Evolutionary conservation across 1,140 invertebrate genomes (phyloP).

Genomic region (Portunus trituberculatus): DNA sequence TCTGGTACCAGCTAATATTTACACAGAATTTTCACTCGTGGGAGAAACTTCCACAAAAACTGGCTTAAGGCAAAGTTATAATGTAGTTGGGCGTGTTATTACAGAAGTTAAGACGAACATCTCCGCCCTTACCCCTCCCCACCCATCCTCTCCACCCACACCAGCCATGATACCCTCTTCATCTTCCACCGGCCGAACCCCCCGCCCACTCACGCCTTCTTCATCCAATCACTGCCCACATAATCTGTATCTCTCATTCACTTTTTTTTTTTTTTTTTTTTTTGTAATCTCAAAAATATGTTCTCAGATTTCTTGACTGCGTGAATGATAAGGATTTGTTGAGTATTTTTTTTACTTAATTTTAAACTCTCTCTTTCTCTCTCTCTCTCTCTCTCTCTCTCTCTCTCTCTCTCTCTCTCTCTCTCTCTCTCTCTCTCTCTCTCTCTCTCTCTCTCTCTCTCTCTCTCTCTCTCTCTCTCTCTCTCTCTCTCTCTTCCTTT

Average conservation of each 20-base stretch:
- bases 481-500: background rate
- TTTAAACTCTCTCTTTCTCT: background rate
- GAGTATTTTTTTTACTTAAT: no score
- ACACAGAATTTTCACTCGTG: background rate
- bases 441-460: background rate
- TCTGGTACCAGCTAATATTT: background rate
- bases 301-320: no score
- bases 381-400: constrained; percentile 9
- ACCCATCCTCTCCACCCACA: background rate
- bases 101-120: background rate
- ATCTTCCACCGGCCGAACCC: background rate
- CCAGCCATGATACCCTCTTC: background rate
- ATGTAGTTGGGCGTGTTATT: constrained; percentile 12
- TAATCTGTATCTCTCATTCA: no score
- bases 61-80: constrained; percentile 22
- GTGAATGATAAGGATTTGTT: no score
- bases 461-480: background rate
- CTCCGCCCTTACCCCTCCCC: background rate
- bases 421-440: background rate
- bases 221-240: background rate
- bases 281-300: no score
- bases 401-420: constrained; percentile 20
- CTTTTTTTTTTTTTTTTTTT: no score
- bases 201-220: background rate
- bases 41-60: constrained; percentile 3